A percentile compares a stretch with the other conserved stretches of the same genome.
Evolutionary conservation across 2,797 vertebrate species (phyloP).

Genomic region (Eulemur albifrons): DNA sequence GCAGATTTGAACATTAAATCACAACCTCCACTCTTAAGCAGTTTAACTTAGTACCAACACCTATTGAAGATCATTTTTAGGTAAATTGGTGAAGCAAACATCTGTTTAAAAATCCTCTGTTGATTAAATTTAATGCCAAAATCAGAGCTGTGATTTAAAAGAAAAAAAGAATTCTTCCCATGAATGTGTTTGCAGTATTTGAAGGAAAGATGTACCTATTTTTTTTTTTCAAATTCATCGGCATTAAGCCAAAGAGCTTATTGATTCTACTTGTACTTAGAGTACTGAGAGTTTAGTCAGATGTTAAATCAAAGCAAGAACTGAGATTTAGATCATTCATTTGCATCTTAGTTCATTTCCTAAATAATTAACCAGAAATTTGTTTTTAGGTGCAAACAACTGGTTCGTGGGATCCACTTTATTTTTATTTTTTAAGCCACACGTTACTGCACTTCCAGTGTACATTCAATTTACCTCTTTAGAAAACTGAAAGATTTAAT

Average conservation of each 20-base stretch:
- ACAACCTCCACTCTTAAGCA: not conserved
- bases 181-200: not conserved
- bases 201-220: not conserved
- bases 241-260: not conserved
- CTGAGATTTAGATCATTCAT: not conserved
- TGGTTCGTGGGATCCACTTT: not conserved
- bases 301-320: not conserved
- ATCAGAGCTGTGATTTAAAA: not conserved
- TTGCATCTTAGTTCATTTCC: not conserved
- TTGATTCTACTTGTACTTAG: not conserved
- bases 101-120: not conserved
- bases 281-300: not conserved
- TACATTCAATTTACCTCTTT: not conserved
- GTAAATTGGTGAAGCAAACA: not conserved
- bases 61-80: not conserved
- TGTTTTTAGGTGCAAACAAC: not conserved
- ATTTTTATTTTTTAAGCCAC: not conserved
- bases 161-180: not conserved
- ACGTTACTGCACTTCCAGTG: not conserved
- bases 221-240: not conserved
- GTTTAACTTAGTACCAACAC: not conserved
- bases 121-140: not conserved
- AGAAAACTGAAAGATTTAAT: not conserved
- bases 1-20: not conserved
- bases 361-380: not conserved